Conservation (phyloP, 2,888 invertebrate species). For the Piscicola geometra region DNA sequence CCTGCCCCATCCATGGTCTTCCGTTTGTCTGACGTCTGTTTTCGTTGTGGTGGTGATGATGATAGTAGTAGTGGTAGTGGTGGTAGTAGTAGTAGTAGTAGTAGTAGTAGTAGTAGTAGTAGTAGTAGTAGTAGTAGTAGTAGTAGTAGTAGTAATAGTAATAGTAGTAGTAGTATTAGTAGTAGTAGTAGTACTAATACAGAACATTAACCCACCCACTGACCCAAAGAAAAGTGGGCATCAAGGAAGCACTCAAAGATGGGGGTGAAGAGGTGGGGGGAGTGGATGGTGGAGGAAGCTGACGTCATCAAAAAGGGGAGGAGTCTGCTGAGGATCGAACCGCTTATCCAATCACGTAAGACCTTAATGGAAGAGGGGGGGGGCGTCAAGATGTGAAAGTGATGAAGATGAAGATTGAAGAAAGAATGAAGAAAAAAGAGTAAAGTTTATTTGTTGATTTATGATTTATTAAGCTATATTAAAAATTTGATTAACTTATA, state of each 20-base stretch:
- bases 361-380: background rate
- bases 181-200: conserved; percentile 1
- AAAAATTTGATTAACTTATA: background rate
- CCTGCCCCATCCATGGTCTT: conserved; percentile 47
- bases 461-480: background rate
- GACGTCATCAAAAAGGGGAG: conserved; percentile 51
- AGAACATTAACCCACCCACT: background rate
- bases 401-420: too few relatives aligned
- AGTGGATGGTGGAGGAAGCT: conserved; percentile 49
- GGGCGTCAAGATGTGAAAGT: too few relatives aligned
- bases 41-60: conserved; percentile 12
- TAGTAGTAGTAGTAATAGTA: background rate
- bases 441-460: background rate
- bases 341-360: conserved; percentile 29
- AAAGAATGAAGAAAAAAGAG: too few relatives aligned
- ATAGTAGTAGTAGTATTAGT: too few relatives aligned
- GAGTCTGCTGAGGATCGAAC: conserved; percentile 51
- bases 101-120: background rate
- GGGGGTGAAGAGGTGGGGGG: conserved; percentile 48
- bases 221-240: conserved; percentile 46
- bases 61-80: conserved; percentile 33
- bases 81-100: background rate
- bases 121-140: background rate
- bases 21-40: conserved; percentile 39
- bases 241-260: conserved; percentile 51